phyloP scores from a whole-genome alignment of 2,113 vertebrate species.

The Typhlomys cinereus region DNA sequence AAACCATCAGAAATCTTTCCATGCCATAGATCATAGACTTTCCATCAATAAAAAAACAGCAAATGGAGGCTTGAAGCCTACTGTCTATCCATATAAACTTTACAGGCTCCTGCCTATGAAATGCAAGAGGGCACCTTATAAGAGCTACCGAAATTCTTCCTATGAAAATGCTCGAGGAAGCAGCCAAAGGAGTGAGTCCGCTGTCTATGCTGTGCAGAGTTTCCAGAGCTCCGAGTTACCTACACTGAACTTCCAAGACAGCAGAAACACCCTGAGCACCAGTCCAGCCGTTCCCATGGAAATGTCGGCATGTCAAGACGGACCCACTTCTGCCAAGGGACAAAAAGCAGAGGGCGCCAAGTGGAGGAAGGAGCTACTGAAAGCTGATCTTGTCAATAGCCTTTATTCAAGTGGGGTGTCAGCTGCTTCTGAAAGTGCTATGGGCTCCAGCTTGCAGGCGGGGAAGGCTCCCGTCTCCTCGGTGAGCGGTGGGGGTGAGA shows the following conservation, averaged over 20 bases:
- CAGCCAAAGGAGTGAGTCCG: conserved; percentile 80
- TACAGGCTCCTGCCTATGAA: conserved; percentile 98
- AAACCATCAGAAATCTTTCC: conserved; percentile 98
- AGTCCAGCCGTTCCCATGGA: conserved; percentile 78
- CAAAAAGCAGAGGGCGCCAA: conserved; percentile 62
- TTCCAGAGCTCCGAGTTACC: conserved; percentile 84
- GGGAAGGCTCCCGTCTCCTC: conserved; percentile 57
- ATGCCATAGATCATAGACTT: conserved; percentile 95
- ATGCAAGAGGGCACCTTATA: conserved; percentile 93
- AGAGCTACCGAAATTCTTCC: conserved; percentile 91
- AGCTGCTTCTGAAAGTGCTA: conserved; percentile 60
- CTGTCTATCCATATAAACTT: conserved; percentile 96
- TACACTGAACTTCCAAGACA: conserved; percentile 86
- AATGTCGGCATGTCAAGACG: conserved; percentile 69
- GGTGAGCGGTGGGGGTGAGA: conserved; percentile 75
- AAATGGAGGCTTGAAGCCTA: conserved; percentile 93
- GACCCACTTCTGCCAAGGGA: conserved; percentile 66
- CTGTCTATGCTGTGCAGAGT: conserved; percentile 80
- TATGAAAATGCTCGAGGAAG: conserved; percentile 84
- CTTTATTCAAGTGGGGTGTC: conserved; percentile 75
- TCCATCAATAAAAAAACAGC: conserved; percentile 94
- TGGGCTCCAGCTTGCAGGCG: conserved; percentile 44
- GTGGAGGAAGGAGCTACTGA: conserved; percentile 73
- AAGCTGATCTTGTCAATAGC: conserved; percentile 76
- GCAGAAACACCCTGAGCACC: conserved; percentile 69